These are phyloP conservation scores for Pyxicephalus adspersus DNA, from an alignment of 2,113 vertebrate genomes.

Conservation along the genomic window DNA sequence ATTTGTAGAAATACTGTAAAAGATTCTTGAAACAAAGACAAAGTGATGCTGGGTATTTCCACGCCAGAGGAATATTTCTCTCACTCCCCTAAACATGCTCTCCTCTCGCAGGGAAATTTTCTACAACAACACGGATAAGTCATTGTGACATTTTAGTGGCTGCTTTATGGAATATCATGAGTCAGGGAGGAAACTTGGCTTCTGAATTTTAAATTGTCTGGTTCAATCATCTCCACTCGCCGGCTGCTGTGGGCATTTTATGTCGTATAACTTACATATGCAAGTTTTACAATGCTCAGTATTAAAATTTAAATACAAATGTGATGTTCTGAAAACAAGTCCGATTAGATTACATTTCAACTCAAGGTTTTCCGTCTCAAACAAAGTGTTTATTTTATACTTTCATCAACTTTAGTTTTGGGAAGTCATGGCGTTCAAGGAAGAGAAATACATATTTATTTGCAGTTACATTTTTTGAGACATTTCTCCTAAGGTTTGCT, in stretches of 20 bases:
- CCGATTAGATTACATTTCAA: not conserved
- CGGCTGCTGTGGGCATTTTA: constrained; percentile 24
- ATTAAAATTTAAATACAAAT: constrained; percentile 37
- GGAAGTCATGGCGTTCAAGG: not conserved
- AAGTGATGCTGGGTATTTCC: constrained; percentile 18
- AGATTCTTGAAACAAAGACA: constrained; percentile 28
- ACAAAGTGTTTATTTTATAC: constrained; percentile 16
- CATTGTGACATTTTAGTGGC: constrained; percentile 51
- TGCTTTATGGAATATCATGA: constrained; percentile 52
- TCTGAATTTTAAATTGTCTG: constrained; percentile 50
- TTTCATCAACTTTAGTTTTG: not conserved
- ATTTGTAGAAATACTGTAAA: constrained; percentile 4
- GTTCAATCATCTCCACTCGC: constrained; percentile 47
- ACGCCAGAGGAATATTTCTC: constrained; percentile 45
- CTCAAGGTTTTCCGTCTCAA: not conserved
- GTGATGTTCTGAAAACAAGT: not conserved
- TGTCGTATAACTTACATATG: constrained; percentile 24
- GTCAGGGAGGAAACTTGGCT: constrained; percentile 38
- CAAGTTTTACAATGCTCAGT: constrained; percentile 22
- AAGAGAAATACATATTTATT: no score
- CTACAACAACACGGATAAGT: constrained; percentile 47
- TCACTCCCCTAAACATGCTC: constrained; percentile 40
- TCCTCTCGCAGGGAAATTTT: constrained; percentile 48
- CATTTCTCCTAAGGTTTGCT: no score
- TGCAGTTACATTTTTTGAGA: no score